Evolutionary conservation across 2,888 invertebrate species (phyloP).

Genomic region (Drosophila trichaetosa): DNA sequence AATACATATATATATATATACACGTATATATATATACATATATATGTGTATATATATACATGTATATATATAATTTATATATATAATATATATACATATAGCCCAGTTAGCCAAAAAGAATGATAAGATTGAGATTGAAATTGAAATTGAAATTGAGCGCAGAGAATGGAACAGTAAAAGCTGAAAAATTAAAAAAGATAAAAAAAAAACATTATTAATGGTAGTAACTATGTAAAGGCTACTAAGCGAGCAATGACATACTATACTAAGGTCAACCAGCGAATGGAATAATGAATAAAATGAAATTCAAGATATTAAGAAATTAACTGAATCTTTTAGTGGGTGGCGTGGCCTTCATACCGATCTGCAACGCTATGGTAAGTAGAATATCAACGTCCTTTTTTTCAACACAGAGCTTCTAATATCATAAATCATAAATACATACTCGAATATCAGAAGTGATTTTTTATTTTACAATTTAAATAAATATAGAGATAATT

Average conservation of each 20-base stretch:
- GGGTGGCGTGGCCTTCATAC: not conserved
- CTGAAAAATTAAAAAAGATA: constrained; percentile 32
- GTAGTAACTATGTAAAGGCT: constrained; percentile 51
- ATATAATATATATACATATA: constrained; percentile 24
- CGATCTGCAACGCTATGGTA: not conserved
- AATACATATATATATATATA: constrained; percentile 23
- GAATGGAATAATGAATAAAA: constrained; percentile 61
- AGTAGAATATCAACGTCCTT: not conserved
- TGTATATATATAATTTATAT: constrained; percentile 20
- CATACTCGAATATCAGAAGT: not conserved
- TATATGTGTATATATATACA: constrained; percentile 41
- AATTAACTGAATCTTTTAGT: not conserved
- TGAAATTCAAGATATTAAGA: constrained; percentile 66
- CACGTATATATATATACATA: constrained; percentile 17
- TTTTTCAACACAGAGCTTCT: not conserved
- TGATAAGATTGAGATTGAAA: constrained; percentile 23
- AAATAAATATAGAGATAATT: not conserved
- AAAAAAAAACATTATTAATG: constrained; percentile 17
- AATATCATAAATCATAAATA: not conserved
- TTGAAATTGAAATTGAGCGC: constrained; percentile 7
- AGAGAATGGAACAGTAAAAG: constrained; percentile 46
- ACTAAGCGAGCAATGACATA: constrained; percentile 47
- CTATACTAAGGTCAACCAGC: constrained; percentile 38
- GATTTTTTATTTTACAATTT: not conserved
- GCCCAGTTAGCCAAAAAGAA: constrained; percentile 57